Evolutionary conservation across 2,797 vertebrate species (phyloP), one percentile per base, ranked within the genome.

Genomic region (Poeciliopsis infans): DNA sequence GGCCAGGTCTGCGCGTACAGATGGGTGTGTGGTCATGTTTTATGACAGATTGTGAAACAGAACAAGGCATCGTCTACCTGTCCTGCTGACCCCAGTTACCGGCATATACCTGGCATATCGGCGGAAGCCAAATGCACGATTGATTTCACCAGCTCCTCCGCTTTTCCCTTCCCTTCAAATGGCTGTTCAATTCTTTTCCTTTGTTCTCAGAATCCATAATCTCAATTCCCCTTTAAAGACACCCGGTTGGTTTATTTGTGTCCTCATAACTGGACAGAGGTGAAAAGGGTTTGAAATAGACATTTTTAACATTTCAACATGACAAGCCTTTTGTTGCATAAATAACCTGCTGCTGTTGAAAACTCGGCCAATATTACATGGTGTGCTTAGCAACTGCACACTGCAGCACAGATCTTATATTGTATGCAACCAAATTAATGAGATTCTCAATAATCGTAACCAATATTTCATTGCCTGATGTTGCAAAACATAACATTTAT

Each of bases 21-120:
- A 64, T 66, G 71, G 74, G 68, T 86, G 88, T 81, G 79, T 79
- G 72, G n/a, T 70, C 33, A 64, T 66, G 82, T 83, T 47, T 86
- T 78, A 71, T 79, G 80, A 85, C 76, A 55, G 77, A 78, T 55
- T 59, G 59, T 68, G 18, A 68, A 68, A n/a, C 13, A 43, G 45
- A 47, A 31, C 16, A 4, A 57, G 71, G 79, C 83, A 76, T 64
- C 74, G 55, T 86, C 77, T 74, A 36, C 71, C 88, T 90, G 91
- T 88, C 93, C 86, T 76, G 86, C 76, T 92, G 93, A 95, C 91
- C 94, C 92, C 93, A 93, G 94, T 95, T 93, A 93, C 90, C 59
- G 49, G n/a, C n/a, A n/a, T n/a, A n/a, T n/a, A n/a, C 83, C 75
- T 83, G 82, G 85, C 71, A 80, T 91, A 89, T 86, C 81, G 83